phyloP scores from a whole-genome alignment of 1,140 invertebrate species.

The Acyrthosiphon pisum region DNA sequence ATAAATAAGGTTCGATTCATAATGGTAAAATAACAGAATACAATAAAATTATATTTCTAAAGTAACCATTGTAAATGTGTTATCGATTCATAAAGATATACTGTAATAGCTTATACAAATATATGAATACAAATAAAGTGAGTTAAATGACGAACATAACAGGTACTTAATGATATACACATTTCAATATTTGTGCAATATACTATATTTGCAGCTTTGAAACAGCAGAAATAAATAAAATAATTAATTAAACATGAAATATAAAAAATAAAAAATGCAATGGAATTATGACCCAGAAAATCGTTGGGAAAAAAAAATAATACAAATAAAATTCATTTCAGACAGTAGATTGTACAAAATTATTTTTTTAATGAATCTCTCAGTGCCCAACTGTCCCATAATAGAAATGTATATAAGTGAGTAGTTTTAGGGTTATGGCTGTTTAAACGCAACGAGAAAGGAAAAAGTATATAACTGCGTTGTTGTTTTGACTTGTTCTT shows the following conservation, averaged over 20 bases:
- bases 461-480: background rate
- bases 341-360: background rate
- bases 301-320: background rate
- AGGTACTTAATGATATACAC: background rate
- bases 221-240: background rate
- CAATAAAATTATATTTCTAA: too few relatives aligned
- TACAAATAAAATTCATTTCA: background rate
- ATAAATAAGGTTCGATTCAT: background rate
- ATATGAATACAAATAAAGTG: background rate
- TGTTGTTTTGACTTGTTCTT: background rate
- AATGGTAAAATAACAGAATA: background rate
- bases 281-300: background rate
- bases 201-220: background rate
- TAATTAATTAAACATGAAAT: background rate
- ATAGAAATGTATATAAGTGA: background rate
- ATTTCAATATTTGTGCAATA: background rate
- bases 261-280: background rate
- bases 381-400: background rate
- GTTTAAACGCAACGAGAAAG: background rate
- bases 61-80: background rate
- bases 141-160: background rate
- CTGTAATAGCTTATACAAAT: too few relatives aligned
- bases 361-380: background rate
- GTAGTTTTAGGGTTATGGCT: background rate
- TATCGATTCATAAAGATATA: background rate